Base-by-base conservation (phyloP, 2,888 invertebrate genomes). In the Mayetiola destructor region DNA sequence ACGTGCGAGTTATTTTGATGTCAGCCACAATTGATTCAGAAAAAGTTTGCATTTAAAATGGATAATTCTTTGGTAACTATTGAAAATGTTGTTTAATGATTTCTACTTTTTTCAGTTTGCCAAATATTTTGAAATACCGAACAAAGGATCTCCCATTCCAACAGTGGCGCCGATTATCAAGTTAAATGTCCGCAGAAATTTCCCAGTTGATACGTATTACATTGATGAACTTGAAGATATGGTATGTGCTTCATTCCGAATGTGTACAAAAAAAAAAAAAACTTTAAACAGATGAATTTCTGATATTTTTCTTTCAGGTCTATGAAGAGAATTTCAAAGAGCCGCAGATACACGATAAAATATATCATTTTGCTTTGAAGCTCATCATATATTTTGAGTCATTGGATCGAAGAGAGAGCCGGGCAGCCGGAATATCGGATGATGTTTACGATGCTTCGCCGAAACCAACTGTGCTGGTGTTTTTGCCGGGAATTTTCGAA, bases 11-110 rank as follows among this genome's bases (percentile, higher is more conserved):
- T 0, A 77, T 96, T 56, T 75, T 96, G 2, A 96, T 96, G 95
- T 95, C 94, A 0, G 96, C 96, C 0, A 95, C 96, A 1, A 84
- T 94, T 64, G 81, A 92, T 65, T 78, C 83, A 0, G 71, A 77
- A 2, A 76, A 65, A 62, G 68, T 67, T 27, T 27, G 9, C 3
- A 18, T 40, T 9, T 10, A 20, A 16, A 10, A 10, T 37, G n/a
- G 9, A 10, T 5, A 16, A 37, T 37, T 37, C 8, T 10, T 21
- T n/a, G 27, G 16, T 52, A 27, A 10, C 2, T 10, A 10, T 6
- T 20, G 20, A 18, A 9, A 39, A 53, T 2, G 9, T 30, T 35
- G 21, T 29, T n/a, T 29, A 27, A n/a, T 14, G 9, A 27, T 29
- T 27, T n/a, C 21, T 9, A 23, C 4, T 18, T 12, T 14, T 52